Conservation (phyloP, 1,140 invertebrate species). For the Eubasilissa regina region DNA sequence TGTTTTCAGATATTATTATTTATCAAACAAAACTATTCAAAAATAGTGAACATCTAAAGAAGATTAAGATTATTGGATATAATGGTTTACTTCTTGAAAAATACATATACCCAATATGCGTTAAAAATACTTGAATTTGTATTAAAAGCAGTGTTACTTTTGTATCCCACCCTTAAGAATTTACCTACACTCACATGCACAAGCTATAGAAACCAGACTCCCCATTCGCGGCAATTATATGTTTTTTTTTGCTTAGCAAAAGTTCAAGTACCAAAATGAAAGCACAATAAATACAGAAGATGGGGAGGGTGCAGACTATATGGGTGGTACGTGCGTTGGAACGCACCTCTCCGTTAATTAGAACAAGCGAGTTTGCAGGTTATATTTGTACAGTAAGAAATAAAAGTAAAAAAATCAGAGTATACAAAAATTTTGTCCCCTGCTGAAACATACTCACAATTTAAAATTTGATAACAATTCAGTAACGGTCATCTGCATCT, state of each 20-base stretch:
- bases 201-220: not conserved
- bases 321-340: slow-evolving; percentile 13
- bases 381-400: not conserved
- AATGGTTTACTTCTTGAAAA: too few species aligned
- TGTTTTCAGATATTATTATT: too few species aligned
- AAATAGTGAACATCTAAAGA: too few species aligned
- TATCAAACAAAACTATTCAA: too few species aligned
- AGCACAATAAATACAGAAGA: slow-evolving; percentile 45
- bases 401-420: slow-evolving; percentile 5
- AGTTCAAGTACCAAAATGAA: slow-evolving; percentile 42
- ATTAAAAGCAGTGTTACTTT: slow-evolving; percentile 1
- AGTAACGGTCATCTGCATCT: too few species aligned
- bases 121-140: too few species aligned
- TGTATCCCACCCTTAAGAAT: slow-evolving; percentile 10
- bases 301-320: not conserved
- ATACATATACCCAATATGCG: too few species aligned
- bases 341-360: slow-evolving; percentile 53
- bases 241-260: slow-evolving; percentile 37
- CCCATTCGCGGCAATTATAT: slow-evolving; percentile 37
- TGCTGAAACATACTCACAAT: too few species aligned
- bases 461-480: too few species aligned
- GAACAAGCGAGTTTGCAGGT: slow-evolving; percentile 34
- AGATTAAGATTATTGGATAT: too few species aligned
- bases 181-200: not conserved
- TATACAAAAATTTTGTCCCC: not conserved